phyloP scores from a whole-genome alignment of 2,797 vertebrate species.

The Rhinella marina region DNA sequence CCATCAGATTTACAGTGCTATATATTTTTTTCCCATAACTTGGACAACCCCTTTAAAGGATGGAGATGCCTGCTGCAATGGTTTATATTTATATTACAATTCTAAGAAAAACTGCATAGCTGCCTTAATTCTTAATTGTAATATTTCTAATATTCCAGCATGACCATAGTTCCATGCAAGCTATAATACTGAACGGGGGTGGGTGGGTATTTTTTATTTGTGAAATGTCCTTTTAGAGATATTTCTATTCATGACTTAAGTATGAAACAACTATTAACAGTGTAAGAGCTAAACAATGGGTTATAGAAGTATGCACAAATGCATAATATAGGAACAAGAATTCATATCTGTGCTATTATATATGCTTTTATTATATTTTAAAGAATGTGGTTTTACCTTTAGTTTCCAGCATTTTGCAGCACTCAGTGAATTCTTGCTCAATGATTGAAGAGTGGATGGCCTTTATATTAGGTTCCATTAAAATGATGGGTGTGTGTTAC shows the following conservation, averaged over 20 bases:
- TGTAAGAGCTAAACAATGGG: background rate
- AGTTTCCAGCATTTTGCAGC: background rate
- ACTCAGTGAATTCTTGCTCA: background rate
- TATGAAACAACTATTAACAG: background rate
- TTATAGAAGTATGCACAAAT: background rate
- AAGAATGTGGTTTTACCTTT: background rate
- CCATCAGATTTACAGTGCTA: too few species aligned
- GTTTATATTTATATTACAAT: background rate
- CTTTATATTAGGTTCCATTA: constrained; percentile 44
- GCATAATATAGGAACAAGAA: background rate
- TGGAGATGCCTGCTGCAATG: background rate
- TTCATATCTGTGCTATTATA: background rate
- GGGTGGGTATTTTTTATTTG: background rate
- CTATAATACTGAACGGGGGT: background rate
- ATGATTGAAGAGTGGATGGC: constrained; percentile 20
- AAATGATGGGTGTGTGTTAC: constrained; percentile 46
- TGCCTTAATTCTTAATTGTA: background rate
- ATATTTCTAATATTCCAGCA: background rate
- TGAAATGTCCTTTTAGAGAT: background rate
- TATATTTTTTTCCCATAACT: too few species aligned
- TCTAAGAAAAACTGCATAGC: background rate
- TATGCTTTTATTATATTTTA: background rate
- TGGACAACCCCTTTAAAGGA: too few species aligned
- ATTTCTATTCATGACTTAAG: constrained; percentile 3
- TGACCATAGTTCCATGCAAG: background rate